Evolutionary conservation across 53 echinoderm and acorn worm species (phyloP), one percentile per base, ranked within the genome.

Genomic region (Henricia sp.): DNA sequence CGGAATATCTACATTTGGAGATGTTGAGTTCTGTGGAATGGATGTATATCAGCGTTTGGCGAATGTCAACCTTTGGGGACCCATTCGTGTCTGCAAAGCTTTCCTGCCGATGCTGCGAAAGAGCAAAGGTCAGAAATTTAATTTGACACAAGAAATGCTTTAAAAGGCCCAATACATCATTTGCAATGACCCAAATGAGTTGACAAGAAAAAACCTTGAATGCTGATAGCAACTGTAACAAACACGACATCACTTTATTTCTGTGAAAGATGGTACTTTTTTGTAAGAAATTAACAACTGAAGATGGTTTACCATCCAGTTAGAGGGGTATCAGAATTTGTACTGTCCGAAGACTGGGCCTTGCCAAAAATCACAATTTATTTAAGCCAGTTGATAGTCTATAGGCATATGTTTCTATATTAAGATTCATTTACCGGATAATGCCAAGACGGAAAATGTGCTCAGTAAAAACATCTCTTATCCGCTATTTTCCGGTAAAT

Each of bases 31-130:
- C 86, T 90, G 92, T 71, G 85, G 83, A 16, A 83, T 97, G 82
- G 90, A 97, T 6, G 89, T 83, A 71, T 94, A 90, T 68, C 84
- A 87, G 51, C 74, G 86, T 19, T 70, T 97, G 21, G 76, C 91
- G 14, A 89, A 97, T 48, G 92, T 94, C 52, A 97, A 97, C 65
- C 48, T 97, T 20, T 87, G 90, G 85, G 97, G 97, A 37, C 82
- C 84, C 19, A 88, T 97, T 23, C 82, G 94, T 10, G 89, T 97
- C 13, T 85, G 90, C 53, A 97, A 97, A 68, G 94, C 94, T 8
- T 92, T 94, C 44, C 69, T 95, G 6, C 97, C 94, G 14, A 88
- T 97, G 12, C 51, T 97, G 24, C 87, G 94, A 20, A 74, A 88
- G 74, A 78, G 88, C 29, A 91, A 97, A 94, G 97, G 97, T 92